phyloP scores from a whole-genome alignment of 2,797 vertebrate genomes.

The Champsocephalus esox region DNA sequence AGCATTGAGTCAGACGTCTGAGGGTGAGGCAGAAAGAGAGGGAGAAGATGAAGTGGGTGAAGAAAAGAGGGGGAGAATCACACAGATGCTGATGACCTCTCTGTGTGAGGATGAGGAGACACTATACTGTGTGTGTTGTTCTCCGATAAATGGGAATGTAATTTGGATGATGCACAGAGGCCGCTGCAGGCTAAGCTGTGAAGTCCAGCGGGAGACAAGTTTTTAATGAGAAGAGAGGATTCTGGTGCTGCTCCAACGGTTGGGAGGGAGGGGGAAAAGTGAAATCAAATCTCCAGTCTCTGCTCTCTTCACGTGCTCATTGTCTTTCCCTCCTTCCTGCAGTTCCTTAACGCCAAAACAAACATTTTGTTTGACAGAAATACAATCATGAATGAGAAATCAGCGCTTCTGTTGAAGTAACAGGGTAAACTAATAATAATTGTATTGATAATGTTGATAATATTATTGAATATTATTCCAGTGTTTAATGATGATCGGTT shows the following conservation, averaged over 20 bases:
- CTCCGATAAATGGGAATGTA: slow-evolving; percentile 46
- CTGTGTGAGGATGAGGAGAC: slow-evolving; percentile 59
- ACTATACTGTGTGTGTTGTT: slow-evolving; percentile 52
- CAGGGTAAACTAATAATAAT: slow-evolving; percentile 89
- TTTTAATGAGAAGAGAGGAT: slow-evolving; percentile 69
- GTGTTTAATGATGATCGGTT: slow-evolving; percentile 85
- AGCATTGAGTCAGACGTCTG: slow-evolving; percentile 99
- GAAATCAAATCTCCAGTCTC: slow-evolving; percentile 73
- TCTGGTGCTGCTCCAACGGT: slow-evolving; percentile 75
- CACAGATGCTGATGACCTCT: slow-evolving; percentile 53
- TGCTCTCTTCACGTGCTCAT: slow-evolving; percentile 73
- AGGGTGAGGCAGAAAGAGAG: slow-evolving; percentile 52
- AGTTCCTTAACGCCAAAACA: slow-evolving; percentile 80
- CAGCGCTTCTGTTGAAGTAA: slow-evolving; percentile 84
- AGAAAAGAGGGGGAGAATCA: slow-evolving; percentile 41
- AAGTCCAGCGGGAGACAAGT: slow-evolving; percentile 55
- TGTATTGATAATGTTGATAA: slow-evolving; percentile 87
- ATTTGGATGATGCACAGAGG: slow-evolving; percentile 61
- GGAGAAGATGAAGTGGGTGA: slow-evolving; percentile 55
- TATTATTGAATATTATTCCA: slow-evolving; percentile 86
- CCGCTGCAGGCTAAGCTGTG: slow-evolving; percentile 56
- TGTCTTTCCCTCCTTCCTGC: slow-evolving; percentile 77
- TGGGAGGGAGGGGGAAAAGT: slow-evolving; percentile 55
- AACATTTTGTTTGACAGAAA: slow-evolving; percentile 79
- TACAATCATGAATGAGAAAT: slow-evolving; percentile 85